phyloP scores from a whole-genome alignment of 2,888 invertebrate genomes.

The Eristalis tenax region DNA sequence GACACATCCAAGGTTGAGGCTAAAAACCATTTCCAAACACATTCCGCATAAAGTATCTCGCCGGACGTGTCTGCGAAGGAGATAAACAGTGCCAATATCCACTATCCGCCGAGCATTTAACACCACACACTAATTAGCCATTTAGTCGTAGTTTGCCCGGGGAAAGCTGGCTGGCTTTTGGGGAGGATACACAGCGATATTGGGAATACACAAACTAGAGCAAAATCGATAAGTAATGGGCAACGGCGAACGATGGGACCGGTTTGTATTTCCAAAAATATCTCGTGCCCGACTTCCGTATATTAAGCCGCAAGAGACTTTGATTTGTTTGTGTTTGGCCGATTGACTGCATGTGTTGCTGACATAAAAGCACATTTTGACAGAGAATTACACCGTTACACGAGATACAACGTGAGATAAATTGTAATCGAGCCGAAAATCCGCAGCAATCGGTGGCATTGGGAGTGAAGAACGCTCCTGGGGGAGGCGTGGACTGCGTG shows the following conservation, averaged over 20 bases:
- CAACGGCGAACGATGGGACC: background rate
- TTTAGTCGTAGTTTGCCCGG: background rate
- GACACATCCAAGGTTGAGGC: background rate
- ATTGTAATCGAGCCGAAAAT: background rate
- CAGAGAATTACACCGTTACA: constrained; percentile 28
- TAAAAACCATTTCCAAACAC: background rate
- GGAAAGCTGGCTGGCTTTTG: background rate
- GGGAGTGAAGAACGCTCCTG: too few relatives aligned
- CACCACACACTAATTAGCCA: constrained; percentile 24
- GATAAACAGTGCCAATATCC: constrained; percentile 25
- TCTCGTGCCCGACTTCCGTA: constrained; percentile 42
- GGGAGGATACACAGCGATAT: background rate
- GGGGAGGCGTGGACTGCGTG: too few relatives aligned
- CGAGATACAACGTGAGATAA: constrained; percentile 21
- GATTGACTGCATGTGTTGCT: constrained; percentile 23
- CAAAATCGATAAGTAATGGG: background rate
- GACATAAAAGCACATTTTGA: constrained; percentile 7
- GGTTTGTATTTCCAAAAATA: constrained; percentile 13
- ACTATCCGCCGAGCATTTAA: constrained; percentile 21
- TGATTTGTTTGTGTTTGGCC: constrained; percentile 50
- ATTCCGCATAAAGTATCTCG: constrained; percentile 3
- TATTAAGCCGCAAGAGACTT: constrained; percentile 22
- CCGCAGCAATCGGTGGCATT: too few relatives aligned
- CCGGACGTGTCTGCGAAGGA: constrained; percentile 8
- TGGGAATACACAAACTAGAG: background rate